Conservation (phyloP, 2,797 vertebrate genomes). For the Ispidina picta region DNA sequence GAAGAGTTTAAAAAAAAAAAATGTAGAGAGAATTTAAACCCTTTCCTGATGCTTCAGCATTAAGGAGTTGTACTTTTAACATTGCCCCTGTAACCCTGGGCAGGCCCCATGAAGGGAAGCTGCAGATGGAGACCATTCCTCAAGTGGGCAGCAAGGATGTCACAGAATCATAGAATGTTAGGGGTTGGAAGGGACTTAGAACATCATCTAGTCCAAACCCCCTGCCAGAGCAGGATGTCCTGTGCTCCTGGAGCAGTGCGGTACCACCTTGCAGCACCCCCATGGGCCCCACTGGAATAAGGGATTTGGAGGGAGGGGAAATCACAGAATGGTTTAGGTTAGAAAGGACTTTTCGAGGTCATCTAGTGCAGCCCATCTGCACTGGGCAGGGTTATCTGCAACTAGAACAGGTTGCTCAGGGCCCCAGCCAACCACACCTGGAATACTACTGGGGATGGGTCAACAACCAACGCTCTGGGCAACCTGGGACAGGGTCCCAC, state of each 20-base stretch:
- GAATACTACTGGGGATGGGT: neutral
- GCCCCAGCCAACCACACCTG: neutral
- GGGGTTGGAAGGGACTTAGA: no score
- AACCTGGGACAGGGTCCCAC: neutral
- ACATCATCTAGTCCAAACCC: no score
- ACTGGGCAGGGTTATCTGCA: no score
- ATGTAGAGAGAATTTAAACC: neutral
- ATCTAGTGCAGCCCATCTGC: no score
- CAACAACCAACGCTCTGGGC: neutral
- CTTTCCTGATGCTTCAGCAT: neutral
- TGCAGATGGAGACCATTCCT: neutral
- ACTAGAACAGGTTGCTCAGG: no score
- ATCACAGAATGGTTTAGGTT: neutral
- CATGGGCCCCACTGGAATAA: neutral
- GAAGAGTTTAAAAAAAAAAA: neutral
- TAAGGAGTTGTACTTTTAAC: neutral
- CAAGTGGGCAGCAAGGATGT: neutral
- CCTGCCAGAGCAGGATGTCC: neutral
- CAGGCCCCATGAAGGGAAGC: neutral
- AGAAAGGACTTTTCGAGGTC: neutral
- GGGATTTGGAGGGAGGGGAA: neutral
- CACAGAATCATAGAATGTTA: no score
- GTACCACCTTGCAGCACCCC: neutral
- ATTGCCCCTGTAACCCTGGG: neutral
- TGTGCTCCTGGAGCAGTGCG: fast-evolving